Conservation (phyloP, 2,797 vertebrate species). For the Spea hammondii region DNA sequence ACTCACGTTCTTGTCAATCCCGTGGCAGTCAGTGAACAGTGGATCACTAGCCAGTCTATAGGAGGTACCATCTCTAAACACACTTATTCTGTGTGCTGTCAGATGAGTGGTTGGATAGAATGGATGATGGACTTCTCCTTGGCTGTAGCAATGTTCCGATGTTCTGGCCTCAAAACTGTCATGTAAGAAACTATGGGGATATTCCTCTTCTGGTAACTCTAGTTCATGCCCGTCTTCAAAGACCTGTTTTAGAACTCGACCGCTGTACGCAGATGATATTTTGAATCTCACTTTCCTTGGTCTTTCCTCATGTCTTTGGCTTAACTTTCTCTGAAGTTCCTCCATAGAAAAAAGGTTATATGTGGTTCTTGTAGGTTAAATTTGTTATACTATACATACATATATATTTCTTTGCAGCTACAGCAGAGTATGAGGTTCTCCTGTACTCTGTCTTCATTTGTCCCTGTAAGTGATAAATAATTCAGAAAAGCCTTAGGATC, state of each 20-base stretch:
- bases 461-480: constrained; percentile 73
- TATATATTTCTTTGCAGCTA: constrained; percentile 26
- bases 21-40: constrained; percentile 60
- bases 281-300: constrained; percentile 92
- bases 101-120: constrained; percentile 72
- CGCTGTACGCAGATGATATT: constrained; percentile 90
- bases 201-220: constrained; percentile 85
- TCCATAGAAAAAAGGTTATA: constrained; percentile 70
- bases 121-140: constrained; percentile 61
- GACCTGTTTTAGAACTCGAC: constrained; percentile 89
- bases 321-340: constrained; percentile 74
- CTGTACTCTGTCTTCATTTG: constrained; percentile 52
- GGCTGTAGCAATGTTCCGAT: constrained; percentile 69
- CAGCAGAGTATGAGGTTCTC: constrained; percentile 37
- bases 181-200: constrained; percentile 81
- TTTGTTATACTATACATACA: background rate
- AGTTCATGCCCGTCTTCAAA: constrained; percentile 93
- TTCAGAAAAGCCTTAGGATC: constrained; percentile 74
- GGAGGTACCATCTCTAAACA: constrained; percentile 76
- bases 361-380: constrained; percentile 9
- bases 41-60: constrained; percentile 62
- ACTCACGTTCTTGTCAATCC: constrained; percentile 74
- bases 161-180: constrained; percentile 74
- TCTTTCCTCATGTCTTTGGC: constrained; percentile 71
- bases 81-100: constrained; percentile 86